Evolutionary conservation across 2,888 invertebrate species (phyloP).

Genomic region (Erebia aethiops): DNA sequence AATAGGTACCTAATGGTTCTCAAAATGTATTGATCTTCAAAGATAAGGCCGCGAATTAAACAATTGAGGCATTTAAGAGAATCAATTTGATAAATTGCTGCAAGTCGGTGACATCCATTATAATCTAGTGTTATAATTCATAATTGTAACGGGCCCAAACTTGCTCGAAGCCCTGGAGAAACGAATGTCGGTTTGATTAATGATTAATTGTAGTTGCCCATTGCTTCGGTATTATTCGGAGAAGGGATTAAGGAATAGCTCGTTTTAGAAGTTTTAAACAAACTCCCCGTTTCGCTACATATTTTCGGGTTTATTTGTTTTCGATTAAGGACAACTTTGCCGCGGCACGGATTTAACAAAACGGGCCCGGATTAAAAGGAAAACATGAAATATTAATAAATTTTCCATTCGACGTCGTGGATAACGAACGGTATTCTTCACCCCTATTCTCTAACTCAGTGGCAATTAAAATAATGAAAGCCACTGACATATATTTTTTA

Average conservation of each 20-base stretch:
- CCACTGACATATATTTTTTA: no score
- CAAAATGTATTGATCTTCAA: constrained; percentile 14
- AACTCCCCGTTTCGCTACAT: constrained; percentile 28
- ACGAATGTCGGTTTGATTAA: constrained; percentile 76
- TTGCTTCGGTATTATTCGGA: constrained; percentile 48
- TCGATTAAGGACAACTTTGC: constrained; percentile 30
- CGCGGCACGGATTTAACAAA: constrained; percentile 17
- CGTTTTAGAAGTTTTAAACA: constrained; percentile 28
- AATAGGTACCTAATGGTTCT: no score
- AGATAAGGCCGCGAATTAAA: constrained; percentile 44
- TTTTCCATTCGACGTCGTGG: constrained; percentile 20
- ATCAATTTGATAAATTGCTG: constrained; percentile 80
- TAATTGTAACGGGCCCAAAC: constrained; percentile 76
- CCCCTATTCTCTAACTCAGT: neutral
- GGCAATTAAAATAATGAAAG: no score
- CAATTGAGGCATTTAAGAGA: constrained; percentile 66
- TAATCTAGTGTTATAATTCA: constrained; percentile 80
- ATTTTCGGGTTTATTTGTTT: constrained; percentile 33
- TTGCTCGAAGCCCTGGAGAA: constrained; percentile 66
- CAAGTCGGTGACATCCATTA: constrained; percentile 74
- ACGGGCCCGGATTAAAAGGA: constrained; percentile 25
- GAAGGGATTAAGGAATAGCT: constrained; percentile 45
- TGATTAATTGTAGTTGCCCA: constrained; percentile 81
- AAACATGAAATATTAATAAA: constrained; percentile 31
- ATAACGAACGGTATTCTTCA: constrained; percentile 10